phyloP scores from a whole-genome alignment of 1,140 invertebrate species.

The Drosophila busckii region DNA sequence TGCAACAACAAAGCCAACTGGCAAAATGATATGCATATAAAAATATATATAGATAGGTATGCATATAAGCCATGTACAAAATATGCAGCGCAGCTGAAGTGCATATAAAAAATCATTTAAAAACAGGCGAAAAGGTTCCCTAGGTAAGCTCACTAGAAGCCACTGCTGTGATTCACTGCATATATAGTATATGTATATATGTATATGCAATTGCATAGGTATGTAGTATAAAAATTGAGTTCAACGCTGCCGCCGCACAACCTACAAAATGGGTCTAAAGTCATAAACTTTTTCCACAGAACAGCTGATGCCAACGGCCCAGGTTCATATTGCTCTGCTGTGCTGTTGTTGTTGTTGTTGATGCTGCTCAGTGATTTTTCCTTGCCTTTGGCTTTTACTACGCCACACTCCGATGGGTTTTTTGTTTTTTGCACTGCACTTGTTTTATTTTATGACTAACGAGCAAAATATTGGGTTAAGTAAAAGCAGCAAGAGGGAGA shows the following conservation, averaged over 20 bases:
- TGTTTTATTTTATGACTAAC: conserved; percentile 64
- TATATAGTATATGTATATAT: neutral
- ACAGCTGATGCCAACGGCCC: conserved; percentile 66
- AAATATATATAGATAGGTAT: conserved; percentile 3
- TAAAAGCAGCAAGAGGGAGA: conserved; percentile 31
- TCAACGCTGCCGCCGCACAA: conserved; percentile 34
- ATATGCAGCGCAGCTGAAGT: conserved; percentile 35
- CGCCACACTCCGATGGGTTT: conserved; percentile 52
- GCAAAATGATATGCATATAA: conserved; percentile 64
- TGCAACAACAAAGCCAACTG: conserved; percentile 40
- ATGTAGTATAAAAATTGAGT: conserved; percentile 71
- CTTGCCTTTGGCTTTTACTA: conserved; percentile 72
- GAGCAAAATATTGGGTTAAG: conserved; percentile 74
- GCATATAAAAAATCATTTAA: conserved; percentile 75
- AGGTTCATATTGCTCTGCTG: conserved; percentile 23
- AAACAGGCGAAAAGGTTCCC: no score
- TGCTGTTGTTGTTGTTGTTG: conserved; percentile 34
- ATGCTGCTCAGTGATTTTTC: conserved; percentile 68
- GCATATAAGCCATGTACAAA: neutral
- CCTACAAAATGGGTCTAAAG: conserved; percentile 74
- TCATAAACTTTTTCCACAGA: conserved; percentile 72
- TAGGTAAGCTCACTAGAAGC: conserved; percentile 53
- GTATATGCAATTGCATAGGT: conserved; percentile 20
- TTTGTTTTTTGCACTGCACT: conserved; percentile 51
- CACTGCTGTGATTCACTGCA: conserved; percentile 36